Percentiles rank a stretch among this genome's conserved stretches.
Evolutionary conservation across 1,140 invertebrate genomes (phyloP).

Genomic region (Holotrichia oblita): DNA sequence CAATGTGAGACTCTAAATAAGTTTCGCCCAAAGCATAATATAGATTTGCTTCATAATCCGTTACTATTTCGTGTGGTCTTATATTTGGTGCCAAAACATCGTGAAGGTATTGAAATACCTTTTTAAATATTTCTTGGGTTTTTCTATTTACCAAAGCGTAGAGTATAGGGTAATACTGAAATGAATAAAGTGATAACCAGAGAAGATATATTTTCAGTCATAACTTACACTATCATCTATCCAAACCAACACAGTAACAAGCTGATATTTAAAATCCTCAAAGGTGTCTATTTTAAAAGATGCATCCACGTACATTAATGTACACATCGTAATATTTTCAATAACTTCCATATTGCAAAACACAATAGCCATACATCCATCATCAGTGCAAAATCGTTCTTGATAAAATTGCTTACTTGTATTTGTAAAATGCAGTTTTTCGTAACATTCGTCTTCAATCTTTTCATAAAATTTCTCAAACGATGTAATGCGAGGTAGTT

Average conservation of each 20-base stretch:
- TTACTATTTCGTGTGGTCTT: conserved; percentile 55
- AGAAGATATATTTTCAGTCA: not conserved
- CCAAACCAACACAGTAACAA: conserved; percentile 56
- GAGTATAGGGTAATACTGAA: conserved; percentile 56
- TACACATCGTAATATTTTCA: conserved; percentile 49
- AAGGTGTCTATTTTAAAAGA: conserved; percentile 53
- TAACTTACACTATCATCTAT: conserved; percentile 54
- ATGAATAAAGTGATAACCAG: conserved; percentile 8
- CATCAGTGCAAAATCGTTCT: conserved; percentile 50
- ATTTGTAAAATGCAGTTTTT: conserved; percentile 55
- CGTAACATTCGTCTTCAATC: conserved; percentile 53
- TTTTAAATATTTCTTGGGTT: conserved; percentile 53
- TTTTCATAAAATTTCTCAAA: conserved; percentile 54
- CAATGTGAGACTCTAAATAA: conserved; percentile 55
- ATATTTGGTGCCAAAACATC: conserved; percentile 52
- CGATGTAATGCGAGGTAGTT: conserved; percentile 44
- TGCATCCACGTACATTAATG: conserved; percentile 56
- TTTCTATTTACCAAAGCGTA: conserved; percentile 54
- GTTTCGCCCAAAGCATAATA: conserved; percentile 55
- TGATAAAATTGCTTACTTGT: conserved; percentile 55
- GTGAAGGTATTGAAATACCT: conserved; percentile 52
- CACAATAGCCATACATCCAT: conserved; percentile 52
- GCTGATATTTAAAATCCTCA: conserved; percentile 53
- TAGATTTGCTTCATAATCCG: conserved; percentile 55
- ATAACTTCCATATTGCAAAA: conserved; percentile 54